These are phyloP conservation scores for Antennarius striatus DNA, from an alignment of 2,113 vertebrate genomes.

Conservation along the genomic window DNA sequence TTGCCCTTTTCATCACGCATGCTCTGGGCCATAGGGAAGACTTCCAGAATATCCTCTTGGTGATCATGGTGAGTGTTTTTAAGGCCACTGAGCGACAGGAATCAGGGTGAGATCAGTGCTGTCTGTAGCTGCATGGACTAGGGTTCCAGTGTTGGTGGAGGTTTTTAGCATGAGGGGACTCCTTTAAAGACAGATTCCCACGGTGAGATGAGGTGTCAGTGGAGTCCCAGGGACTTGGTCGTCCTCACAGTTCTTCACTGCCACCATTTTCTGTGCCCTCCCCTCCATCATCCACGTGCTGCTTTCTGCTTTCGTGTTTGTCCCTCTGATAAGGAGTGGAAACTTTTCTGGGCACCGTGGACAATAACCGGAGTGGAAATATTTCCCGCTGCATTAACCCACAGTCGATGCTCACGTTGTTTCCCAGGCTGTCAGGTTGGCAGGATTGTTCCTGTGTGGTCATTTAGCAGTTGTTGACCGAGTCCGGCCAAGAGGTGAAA, in stretches of 20 bases:
- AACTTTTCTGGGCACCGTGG: constrained; percentile 15
- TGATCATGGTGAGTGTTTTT: constrained; percentile 88
- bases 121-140: neutral
- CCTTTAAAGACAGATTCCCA: constrained; percentile 46
- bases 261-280: constrained; percentile 17
- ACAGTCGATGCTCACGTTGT: neutral
- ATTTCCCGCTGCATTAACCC: neutral
- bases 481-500: constrained; percentile 31
- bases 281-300: neutral
- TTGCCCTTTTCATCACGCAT: constrained; percentile 95
- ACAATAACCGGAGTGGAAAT: constrained; percentile 1
- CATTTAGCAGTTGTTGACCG: constrained; percentile 34
- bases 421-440: neutral
- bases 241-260: constrained; percentile 30
- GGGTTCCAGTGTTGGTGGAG: neutral
- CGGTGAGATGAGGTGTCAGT: constrained; percentile 54
- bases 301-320: constrained; percentile 13
- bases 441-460: constrained; percentile 21
- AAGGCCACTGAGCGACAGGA: neutral
- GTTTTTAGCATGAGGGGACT: neutral
- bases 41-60: constrained; percentile 94
- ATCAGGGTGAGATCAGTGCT: neutral
- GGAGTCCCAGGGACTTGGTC: constrained; percentile 39
- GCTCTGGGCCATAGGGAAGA: constrained; percentile 88
- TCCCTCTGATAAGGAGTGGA: constrained; percentile 19